These are phyloP conservation scores for Morus bassanus DNA, from an alignment of 2,797 vertebrate species.

Conservation along the genomic window DNA sequence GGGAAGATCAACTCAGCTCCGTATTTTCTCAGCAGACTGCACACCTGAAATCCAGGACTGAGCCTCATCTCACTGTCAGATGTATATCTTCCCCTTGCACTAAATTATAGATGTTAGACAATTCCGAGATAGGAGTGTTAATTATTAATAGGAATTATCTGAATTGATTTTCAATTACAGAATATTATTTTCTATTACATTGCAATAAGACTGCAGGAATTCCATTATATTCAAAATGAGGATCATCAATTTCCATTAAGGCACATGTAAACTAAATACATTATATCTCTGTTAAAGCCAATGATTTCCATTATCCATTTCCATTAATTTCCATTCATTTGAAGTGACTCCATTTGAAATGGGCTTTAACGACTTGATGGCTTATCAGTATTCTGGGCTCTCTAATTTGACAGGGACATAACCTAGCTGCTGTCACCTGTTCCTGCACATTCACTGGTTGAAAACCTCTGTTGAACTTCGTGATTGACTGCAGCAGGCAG, in stretches of 20 bases:
- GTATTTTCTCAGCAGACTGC: not conserved
- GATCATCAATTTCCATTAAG: conserved; percentile 71
- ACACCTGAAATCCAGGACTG: not conserved
- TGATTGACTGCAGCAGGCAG: not conserved
- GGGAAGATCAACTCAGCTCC: not conserved
- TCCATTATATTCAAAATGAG: conserved; percentile 63
- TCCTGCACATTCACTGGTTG: not conserved
- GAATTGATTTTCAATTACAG: conserved; percentile 72
- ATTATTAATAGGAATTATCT: conserved; percentile 76
- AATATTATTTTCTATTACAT: conserved; percentile 69
- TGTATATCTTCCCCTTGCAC: not conserved
- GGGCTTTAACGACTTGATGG: not conserved
- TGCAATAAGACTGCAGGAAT: conserved; percentile 65
- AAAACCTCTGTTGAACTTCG: not conserved
- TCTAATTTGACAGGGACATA: conserved; percentile 9
- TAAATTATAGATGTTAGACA: conserved; percentile 58
- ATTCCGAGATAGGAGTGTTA: conserved; percentile 62
- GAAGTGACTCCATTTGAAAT: conserved; percentile 13
- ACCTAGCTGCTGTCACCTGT: not conserved
- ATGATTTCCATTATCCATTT: conserved; percentile 37
- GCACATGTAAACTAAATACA: not conserved
- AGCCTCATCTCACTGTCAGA: not conserved
- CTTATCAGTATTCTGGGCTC: not conserved
- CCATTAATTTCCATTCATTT: conserved; percentile 35
- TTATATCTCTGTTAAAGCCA: conserved; percentile 28